Percentiles rank a stretch among this genome's conserved stretches.
These are phyloP conservation scores for Theretra japonica DNA, from an alignment of 2,888 invertebrate species.

Conservation along the genomic window DNA sequence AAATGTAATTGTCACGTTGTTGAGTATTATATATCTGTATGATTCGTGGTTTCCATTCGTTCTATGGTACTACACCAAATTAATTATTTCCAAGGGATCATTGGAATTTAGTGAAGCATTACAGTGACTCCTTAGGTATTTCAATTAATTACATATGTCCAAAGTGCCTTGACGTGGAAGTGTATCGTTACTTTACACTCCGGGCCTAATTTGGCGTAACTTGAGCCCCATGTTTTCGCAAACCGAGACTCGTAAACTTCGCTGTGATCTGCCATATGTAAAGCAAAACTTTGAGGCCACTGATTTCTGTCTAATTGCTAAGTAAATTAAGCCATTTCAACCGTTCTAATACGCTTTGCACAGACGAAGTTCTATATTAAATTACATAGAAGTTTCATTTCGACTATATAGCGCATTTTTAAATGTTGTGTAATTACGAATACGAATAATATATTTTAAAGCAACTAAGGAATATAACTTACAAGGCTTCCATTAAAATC, in stretches of 20 bases:
- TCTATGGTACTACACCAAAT: too few species aligned
- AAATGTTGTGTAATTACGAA: not conserved
- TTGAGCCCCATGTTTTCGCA: slow-evolving; percentile 34
- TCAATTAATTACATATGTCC: not conserved
- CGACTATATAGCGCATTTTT: not conserved
- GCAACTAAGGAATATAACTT: slow-evolving; percentile 52
- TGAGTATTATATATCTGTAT: too few species aligned
- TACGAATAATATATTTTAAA: not conserved
- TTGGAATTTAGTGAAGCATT: too few species aligned
- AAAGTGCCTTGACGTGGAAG: not conserved
- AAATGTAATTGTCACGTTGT: too few species aligned
- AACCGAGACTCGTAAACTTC: slow-evolving; percentile 45
- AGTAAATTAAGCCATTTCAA: slow-evolving; percentile 52
- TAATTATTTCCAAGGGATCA: too few species aligned
- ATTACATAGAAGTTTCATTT: not conserved
- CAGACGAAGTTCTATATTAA: not conserved
- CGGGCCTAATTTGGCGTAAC: slow-evolving; percentile 7
- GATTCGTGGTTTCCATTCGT: too few species aligned
- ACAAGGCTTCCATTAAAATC: slow-evolving; percentile 91
- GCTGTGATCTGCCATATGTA: slow-evolving; percentile 41
- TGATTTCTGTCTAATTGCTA: slow-evolving; percentile 52
- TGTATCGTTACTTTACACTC: not conserved
- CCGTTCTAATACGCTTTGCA: slow-evolving; percentile 41
- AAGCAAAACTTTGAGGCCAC: slow-evolving; percentile 49
- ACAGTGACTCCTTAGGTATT: not conserved